Evolutionary conservation across 2,888 invertebrate species (phyloP), one percentile per base, ranked within the genome.

Genomic region (Heliconius sara): DNA sequence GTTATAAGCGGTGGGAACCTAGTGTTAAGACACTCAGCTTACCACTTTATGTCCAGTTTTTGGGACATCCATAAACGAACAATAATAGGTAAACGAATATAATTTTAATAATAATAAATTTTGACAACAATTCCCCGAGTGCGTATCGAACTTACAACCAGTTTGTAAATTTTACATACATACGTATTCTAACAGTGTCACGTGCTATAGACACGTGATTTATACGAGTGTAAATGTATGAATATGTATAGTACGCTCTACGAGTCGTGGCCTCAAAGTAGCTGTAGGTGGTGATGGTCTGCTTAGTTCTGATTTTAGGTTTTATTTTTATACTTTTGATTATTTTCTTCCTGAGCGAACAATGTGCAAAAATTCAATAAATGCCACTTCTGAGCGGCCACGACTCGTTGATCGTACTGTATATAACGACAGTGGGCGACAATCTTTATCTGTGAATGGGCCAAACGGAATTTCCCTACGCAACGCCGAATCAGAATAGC

Each of bases 391-490:
- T 9, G 10, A n/a, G 10, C n/a, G 60, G 10, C 60, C 60, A n/a
- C 60, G n/a, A n/a, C 60, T 60, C 10, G n/a, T n/a, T n/a, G 19
- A 60, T 3, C 60, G 22, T n/a, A 60, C n/a, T 73, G 60, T 74
- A 60, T 78, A 70, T 70, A 47, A 47, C 34, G 34, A 39, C 76
- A 66, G 79, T 81, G 74, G 81, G 77, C 75, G 80, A 34, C 47
- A 19, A 71, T 34, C 80, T 77, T 67, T 30, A 78, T 73, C 79
- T 76, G 78, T 85, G 84, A 85, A 84, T 84, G 84, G 83, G 83
- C 77, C 83, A 78, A 80, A 72, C 78, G 85, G 85, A 85, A 87
- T 86, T 85, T 87, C 85, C 85, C 85, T 81, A 83, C 80, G 84
- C 85, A 84, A 85, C 82, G 81, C 72, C 74, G 73, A 71, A 79